phyloP scores from a whole-genome alignment of 2,797 vertebrate species.

The Simalia tracyae region DNA sequence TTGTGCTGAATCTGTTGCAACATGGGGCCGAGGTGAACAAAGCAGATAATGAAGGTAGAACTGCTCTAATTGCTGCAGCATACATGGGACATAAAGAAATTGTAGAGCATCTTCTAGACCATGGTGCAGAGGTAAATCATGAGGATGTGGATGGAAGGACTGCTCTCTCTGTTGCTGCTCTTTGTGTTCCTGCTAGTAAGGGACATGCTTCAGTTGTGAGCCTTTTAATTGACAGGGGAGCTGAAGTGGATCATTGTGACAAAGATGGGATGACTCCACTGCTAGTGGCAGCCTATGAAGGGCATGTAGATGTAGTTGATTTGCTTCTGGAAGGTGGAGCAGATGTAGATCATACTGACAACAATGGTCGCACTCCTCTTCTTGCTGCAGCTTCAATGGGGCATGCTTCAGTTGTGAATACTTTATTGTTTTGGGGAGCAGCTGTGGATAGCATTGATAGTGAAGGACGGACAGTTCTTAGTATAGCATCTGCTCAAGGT shows the following conservation, averaged over 20 bases:
- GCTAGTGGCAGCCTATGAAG: constrained; percentile 96
- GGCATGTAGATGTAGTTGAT: constrained; percentile 96
- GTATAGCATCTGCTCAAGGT: constrained; percentile 97
- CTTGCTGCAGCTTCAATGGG: constrained; percentile 98
- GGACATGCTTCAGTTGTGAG: constrained; percentile 95
- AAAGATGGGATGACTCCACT: constrained; percentile 98
- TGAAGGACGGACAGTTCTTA: constrained; percentile 95
- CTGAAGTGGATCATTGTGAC: constrained; percentile 96
- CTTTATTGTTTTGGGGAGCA: constrained; percentile 95
- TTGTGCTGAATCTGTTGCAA: constrained; percentile 94
- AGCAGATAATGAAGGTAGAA: constrained; percentile 95
- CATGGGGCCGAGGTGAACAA: constrained; percentile 97
- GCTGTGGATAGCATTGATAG: constrained; percentile 97
- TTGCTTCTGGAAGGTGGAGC: constrained; percentile 95
- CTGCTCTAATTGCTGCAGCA: constrained; percentile 92
- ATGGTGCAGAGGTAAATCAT: constrained; percentile 93
- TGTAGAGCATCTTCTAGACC: constrained; percentile 93
- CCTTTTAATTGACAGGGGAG: constrained; percentile 91
- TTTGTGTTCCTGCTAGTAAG: constrained; percentile 95
- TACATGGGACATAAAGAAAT: constrained; percentile 99
- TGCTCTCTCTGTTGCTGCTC: constrained; percentile 92
- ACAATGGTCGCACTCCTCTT: constrained; percentile 95
- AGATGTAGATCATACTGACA: constrained; percentile 96
- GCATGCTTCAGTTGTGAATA: constrained; percentile 94
- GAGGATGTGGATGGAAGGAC: constrained; percentile 96